A percentile compares a stretch with the other conserved stretches of the same genome.
These are phyloP conservation scores for Styela plicata DNA, from an alignment of 23 tunicate genomes.

Conservation along the genomic window DNA sequence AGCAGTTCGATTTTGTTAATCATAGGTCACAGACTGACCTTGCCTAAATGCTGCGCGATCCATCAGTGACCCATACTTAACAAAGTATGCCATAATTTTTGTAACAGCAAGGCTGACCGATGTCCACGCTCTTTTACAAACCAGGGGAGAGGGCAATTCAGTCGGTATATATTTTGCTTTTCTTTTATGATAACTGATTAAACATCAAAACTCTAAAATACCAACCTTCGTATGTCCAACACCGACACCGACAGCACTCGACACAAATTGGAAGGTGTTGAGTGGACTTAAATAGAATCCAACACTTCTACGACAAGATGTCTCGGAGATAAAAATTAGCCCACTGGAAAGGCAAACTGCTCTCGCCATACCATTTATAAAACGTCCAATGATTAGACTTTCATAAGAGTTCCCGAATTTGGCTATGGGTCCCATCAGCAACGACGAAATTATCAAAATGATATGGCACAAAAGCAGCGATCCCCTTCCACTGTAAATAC, in stretches of 20 bases:
- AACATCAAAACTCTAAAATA: too few relatives aligned
- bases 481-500: background rate
- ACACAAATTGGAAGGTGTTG: background rate
- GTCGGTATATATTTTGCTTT: too few relatives aligned
- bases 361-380: conserved; percentile 11
- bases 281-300: conserved; percentile 14
- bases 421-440: conserved; percentile 8
- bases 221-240: background rate
- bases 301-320: conserved; percentile 4
- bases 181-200: too few relatives aligned
- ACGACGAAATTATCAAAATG: background rate
- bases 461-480: background rate
- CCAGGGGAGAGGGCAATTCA: too few relatives aligned
- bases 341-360: background rate
- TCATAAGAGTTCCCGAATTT: conserved; percentile 1
- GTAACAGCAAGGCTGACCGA: too few relatives aligned
- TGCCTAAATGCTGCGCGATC: too few relatives aligned
- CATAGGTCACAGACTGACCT: too few relatives aligned
- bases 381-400: background rate
- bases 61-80: too few relatives aligned
- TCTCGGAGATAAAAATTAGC: background rate
- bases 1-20: too few relatives aligned
- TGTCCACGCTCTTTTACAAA: too few relatives aligned
- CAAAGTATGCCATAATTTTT: too few relatives aligned
- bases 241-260: background rate